Conservation (phyloP, 2,888 invertebrate species). For the Aleiodes leptofemur region DNA sequence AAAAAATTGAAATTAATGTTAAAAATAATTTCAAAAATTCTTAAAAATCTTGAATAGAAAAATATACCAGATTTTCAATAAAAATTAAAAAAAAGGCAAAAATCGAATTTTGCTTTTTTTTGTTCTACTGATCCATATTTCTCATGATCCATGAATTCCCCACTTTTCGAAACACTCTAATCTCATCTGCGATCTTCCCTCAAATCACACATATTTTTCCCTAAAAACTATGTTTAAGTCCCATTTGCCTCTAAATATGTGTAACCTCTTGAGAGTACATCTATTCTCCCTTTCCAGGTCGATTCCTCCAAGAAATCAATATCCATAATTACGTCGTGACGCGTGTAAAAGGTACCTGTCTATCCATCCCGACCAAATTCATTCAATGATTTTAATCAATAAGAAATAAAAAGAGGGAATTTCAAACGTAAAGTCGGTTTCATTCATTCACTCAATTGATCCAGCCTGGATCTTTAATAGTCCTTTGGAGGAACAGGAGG, state of each 20-base stretch:
- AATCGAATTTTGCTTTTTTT: too few relatives aligned
- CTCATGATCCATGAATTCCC: constrained; percentile 9
- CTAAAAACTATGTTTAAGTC: not conserved
- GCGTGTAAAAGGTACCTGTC: constrained; percentile 44
- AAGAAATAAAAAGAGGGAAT: not conserved
- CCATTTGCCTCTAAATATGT: not conserved
- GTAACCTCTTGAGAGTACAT: constrained; percentile 32
- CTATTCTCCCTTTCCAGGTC: constrained; percentile 22
- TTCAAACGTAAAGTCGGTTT: not conserved
- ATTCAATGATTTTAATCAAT: not conserved
- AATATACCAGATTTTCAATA: too few relatives aligned
- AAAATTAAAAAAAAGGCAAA: too few relatives aligned
- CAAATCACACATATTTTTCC: not conserved
- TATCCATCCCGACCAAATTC: not conserved
- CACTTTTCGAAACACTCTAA: too few relatives aligned
- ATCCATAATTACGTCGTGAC: constrained; percentile 67
- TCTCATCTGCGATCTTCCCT: constrained; percentile 23
- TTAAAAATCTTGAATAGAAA: too few relatives aligned
- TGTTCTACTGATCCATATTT: too few relatives aligned
- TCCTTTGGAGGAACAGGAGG: constrained; percentile 10
- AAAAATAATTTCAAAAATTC: too few relatives aligned
- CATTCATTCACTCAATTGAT: constrained; percentile 2
- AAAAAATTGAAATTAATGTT: too few relatives aligned
- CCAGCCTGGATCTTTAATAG: constrained; percentile 26
- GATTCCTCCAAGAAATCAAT: constrained; percentile 63